Conservation (phyloP, 2,888 invertebrate genomes). For the Idaea biselata region DNA sequence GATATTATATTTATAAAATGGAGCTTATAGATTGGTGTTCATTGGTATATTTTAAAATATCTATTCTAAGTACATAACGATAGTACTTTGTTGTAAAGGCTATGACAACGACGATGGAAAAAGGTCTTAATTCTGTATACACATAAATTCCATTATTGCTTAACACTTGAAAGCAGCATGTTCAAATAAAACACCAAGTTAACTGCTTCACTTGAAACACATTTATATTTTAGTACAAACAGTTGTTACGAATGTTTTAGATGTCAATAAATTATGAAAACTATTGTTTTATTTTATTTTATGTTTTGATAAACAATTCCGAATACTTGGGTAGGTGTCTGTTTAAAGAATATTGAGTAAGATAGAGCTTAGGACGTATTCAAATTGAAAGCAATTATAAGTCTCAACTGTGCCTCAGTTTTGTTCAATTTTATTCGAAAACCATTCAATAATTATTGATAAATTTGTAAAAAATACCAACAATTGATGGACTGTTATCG, state of each 20-base stretch:
- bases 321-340: neutral
- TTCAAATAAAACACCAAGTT: slow-evolving; percentile 58
- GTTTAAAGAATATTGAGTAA: neutral
- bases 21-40: slow-evolving; percentile 62
- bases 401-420: too few relatives aligned
- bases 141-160: slow-evolving; percentile 59
- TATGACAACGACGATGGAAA: slow-evolving; percentile 48
- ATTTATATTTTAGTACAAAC: slow-evolving; percentile 80
- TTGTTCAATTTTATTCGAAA: too few relatives aligned
- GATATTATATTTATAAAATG: slow-evolving; percentile 33
- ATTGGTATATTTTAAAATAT: slow-evolving; percentile 32
- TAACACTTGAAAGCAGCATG: slow-evolving; percentile 63
- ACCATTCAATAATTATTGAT: too few relatives aligned
- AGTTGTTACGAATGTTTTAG: slow-evolving; percentile 77
- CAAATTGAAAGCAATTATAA: too few relatives aligned
- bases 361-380: too few relatives aligned
- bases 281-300: slow-evolving; percentile 41
- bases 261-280: slow-evolving; percentile 75
- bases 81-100: slow-evolving; percentile 40
- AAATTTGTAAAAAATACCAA: too few relatives aligned
- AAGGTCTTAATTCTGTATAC: slow-evolving; percentile 54
- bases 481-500: too few relatives aligned
- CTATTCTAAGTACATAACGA: slow-evolving; percentile 27
- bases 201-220: slow-evolving; percentile 75
- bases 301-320: neutral